Evolutionary conservation across 2,888 invertebrate genomes (phyloP).

Genomic region (Volucella bombylans): DNA sequence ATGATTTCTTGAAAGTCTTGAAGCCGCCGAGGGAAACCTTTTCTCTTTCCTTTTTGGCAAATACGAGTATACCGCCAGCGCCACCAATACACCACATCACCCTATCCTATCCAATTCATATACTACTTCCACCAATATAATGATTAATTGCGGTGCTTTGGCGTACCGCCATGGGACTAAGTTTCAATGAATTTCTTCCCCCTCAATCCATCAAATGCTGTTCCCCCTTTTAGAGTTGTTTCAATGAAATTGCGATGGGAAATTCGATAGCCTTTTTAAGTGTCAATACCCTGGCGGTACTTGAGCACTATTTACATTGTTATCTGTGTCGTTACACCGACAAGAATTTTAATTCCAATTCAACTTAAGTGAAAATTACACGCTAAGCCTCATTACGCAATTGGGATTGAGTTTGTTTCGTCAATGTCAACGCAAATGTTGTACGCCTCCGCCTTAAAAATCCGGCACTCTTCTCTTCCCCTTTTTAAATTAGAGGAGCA

Average conservation of each 20-base stretch:
- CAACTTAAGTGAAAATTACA: slow-evolving; percentile 43
- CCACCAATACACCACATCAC: not conserved
- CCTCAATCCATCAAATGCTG: not conserved
- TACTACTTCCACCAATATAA: slow-evolving; percentile 13
- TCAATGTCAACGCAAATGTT: too few species aligned
- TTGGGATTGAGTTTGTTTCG: slow-evolving; percentile 24
- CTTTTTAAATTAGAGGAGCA: slow-evolving; percentile 1
- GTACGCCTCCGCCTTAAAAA: not conserved
- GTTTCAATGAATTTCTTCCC: not conserved
- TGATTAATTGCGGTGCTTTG: slow-evolving; percentile 41
- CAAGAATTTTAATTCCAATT: slow-evolving; percentile 32
- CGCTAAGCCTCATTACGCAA: slow-evolving; percentile 55
- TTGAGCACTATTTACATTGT: slow-evolving; percentile 31
- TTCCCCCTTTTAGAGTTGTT: not conserved
- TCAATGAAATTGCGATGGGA: slow-evolving; percentile 13
- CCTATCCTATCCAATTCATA: not conserved
- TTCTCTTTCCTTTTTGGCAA: slow-evolving; percentile 45
- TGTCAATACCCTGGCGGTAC: slow-evolving; percentile 41
- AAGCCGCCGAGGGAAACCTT: slow-evolving; percentile 28
- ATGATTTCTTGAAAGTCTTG: slow-evolving; percentile 52
- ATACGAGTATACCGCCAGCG: not conserved
- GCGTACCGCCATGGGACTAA: not conserved
- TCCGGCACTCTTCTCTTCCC: not conserved
- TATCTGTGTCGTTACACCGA: slow-evolving; percentile 57
- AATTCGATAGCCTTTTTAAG: slow-evolving; percentile 45